Evolutionary conservation across 2,113 vertebrate genomes (phyloP).

Genomic region (Sander vitreus): DNA sequence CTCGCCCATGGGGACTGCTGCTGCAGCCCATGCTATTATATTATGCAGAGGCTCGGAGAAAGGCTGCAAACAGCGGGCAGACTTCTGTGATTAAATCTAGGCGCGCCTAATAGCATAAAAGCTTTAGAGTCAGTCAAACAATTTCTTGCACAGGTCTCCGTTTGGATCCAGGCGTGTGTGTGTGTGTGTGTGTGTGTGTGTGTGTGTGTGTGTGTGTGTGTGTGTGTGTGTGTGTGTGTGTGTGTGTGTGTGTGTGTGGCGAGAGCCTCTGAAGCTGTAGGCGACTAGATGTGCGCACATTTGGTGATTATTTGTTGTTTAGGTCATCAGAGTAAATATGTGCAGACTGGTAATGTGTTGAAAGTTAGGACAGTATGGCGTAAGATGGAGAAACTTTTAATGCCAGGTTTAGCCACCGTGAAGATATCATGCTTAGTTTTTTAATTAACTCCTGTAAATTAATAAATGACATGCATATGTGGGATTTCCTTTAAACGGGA

Average conservation of each 20-base stretch:
- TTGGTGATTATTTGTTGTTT: slow-evolving; percentile 45
- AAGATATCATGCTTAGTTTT: slow-evolving; percentile 17
- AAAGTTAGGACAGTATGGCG: slow-evolving; percentile 10
- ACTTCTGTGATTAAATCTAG: slow-evolving; percentile 72
- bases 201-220: background rate
- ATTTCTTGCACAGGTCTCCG: slow-evolving; percentile 52
- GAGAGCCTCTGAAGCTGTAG: background rate
- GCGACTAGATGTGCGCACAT: background rate
- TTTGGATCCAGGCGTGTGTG: slow-evolving; percentile 45
- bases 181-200: background rate
- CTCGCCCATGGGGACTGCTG: slow-evolving; percentile 72
- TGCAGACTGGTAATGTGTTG: background rate
- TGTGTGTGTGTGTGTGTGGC: background rate
- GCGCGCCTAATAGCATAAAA: slow-evolving; percentile 70
- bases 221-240: slow-evolving; percentile 18
- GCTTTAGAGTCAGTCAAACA: slow-evolving; percentile 68
- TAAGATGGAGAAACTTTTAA: slow-evolving; percentile 8
- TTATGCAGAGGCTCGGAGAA: slow-evolving; percentile 62
- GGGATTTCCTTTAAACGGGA: slow-evolving; percentile 18
- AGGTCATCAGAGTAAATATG: slow-evolving; percentile 17
- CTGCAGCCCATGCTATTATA: slow-evolving; percentile 55
- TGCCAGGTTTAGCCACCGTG: slow-evolving; percentile 19
- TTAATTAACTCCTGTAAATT: slow-evolving; percentile 54
- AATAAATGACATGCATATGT: slow-evolving; percentile 37
- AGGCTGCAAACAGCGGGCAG: slow-evolving; percentile 65